These are phyloP conservation scores for Lates japonicus DNA, from an alignment of 2,797 vertebrate species.

Conservation along the genomic window DNA sequence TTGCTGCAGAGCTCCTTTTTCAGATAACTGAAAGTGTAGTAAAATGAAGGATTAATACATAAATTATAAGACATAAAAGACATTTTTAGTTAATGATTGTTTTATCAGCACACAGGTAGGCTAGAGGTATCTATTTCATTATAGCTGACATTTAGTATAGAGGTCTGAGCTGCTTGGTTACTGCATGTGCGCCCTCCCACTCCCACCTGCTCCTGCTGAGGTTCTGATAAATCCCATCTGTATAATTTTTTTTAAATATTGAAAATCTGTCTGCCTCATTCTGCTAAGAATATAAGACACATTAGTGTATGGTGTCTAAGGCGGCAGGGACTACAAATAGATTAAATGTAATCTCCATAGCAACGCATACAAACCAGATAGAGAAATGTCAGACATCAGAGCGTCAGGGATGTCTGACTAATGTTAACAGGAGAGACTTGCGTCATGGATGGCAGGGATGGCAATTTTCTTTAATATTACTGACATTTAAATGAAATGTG, in stretches of 20 bases:
- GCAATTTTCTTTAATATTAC: conserved; percentile 6
- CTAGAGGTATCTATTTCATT: not conserved
- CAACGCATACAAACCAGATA: conserved; percentile 28
- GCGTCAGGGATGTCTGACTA: not conserved
- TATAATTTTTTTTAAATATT: not conserved
- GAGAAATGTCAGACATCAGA: conserved; percentile 21
- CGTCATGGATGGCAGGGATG: conserved; percentile 1
- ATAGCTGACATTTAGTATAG: not conserved
- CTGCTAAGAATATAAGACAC: conserved; percentile 2
- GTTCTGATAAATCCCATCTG: conserved; percentile 5
- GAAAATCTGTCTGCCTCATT: not conserved
- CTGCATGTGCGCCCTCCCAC: not conserved
- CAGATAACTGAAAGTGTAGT: not conserved
- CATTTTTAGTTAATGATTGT: not conserved
- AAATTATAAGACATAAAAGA: not conserved
- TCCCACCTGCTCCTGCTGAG: conserved; percentile 26
- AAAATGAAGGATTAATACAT: conserved; percentile 6
- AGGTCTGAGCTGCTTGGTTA: not conserved
- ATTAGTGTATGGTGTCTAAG: conserved; percentile 2
- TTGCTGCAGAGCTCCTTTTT: not conserved
- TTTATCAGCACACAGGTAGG: not conserved
- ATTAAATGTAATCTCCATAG: conserved; percentile 32
- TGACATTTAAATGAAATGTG: conserved; percentile 17
- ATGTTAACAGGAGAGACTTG: conserved; percentile 16
- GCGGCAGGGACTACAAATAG: not conserved